Evolutionary conservation across 2,888 invertebrate genomes (phyloP), one percentile per base, ranked within the genome.

Genomic region (Erynnis tages): DNA sequence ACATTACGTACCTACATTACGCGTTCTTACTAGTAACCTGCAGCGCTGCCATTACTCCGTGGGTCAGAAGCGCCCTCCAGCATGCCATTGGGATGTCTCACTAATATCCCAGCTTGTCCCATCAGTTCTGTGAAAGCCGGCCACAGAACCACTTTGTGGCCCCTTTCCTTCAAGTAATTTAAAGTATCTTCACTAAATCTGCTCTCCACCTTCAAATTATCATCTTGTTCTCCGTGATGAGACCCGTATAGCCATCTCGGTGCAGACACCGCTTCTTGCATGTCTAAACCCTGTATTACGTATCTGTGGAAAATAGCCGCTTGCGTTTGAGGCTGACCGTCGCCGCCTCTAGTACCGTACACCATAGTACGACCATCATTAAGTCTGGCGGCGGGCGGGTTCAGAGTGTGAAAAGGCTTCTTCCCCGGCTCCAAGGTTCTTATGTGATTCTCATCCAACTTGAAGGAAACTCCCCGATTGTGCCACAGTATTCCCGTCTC

Each of bases 301-400:
- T 88, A 86, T 65, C 85, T 73, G 45, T 88, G 85, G 49, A 88
- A 88, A n/a, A 88, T 71, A 0, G 83, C 79, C 14, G 87, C 78
- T 67, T 88, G 88, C 2, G 79, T 84, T 62, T 88, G 88, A 3
- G 85, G 66, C 52, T 88, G 88, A 0, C 86, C 87, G 58, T 88
- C 86, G 4, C 87, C 88, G 14, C 88, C 88, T 55, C 76, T 71
- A 6, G 85, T 84, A 1, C 88, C 88, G 55, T 85, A 87, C 19
- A 88, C 43, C 64, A 88, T 70, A 2, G 78, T 37, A 25, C 88
- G 72, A n/a, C 86, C 84, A 65, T 87, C 87, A n/a, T 73, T 65
- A 13, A 88, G 62, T 37, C 68, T 69, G 16, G 84, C 87, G 16
- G 79, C 85, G 38, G 86, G 82, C 8, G 84, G 79, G 46, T 82